A percentile compares a stretch with the other conserved stretches of the same genome.
Conservation (phyloP, 2,113 vertebrate species). For the Stegostoma tigrinum region DNA sequence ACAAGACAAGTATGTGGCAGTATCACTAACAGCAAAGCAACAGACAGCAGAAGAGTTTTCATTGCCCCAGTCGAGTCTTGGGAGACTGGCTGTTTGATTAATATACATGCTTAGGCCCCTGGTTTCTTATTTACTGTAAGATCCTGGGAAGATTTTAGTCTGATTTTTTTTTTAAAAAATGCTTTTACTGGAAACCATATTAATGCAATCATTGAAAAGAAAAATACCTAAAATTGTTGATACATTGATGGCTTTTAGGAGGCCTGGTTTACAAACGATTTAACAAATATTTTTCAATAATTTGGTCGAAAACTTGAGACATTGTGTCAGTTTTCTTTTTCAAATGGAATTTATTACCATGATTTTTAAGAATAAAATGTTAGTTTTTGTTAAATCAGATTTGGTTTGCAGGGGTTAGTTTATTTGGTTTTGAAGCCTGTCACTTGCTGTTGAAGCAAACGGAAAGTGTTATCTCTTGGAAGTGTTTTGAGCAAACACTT, state of each 20-base stretch:
- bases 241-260: not conserved
- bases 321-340: not conserved
- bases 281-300: not conserved
- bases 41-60: constrained; percentile 16
- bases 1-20: not conserved
- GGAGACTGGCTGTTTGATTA: not conserved
- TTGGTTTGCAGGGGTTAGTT: not conserved
- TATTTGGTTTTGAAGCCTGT: not conserved
- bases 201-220: not conserved
- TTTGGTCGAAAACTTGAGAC: not conserved
- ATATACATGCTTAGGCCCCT: not conserved
- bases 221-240: not conserved
- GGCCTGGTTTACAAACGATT: not conserved
- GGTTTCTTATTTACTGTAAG: not conserved
- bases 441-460: not conserved
- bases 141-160: not conserved
- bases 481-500: not conserved
- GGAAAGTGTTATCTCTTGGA: not conserved
- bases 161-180: not conserved
- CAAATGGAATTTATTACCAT: not conserved
- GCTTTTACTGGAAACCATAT: not conserved
- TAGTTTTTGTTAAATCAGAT: not conserved
- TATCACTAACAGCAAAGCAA: not conserved
- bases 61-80: not conserved
- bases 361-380: not conserved